Evolutionary conservation across 2,113 vertebrate species (phyloP).

Genomic region (Callospermophilus lateralis): DNA sequence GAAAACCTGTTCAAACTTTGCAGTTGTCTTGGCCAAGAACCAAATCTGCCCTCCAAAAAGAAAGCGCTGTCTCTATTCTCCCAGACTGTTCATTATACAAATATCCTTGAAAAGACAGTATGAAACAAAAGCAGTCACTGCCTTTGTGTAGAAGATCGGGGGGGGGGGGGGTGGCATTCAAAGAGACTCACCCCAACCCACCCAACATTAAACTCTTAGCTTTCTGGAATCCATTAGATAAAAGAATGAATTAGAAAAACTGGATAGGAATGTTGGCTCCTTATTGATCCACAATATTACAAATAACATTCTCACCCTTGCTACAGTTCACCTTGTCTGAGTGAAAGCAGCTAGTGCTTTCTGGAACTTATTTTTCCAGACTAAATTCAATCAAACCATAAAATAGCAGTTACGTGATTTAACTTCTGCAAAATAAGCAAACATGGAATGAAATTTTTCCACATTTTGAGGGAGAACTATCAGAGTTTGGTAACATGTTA

Average conservation of each 20-base stretch:
- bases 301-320: not conserved
- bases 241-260: not conserved
- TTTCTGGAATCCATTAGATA: not conserved
- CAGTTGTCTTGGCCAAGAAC: not conserved
- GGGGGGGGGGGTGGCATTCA: not conserved
- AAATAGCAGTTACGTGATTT: not conserved
- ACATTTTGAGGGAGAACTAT: not conserved
- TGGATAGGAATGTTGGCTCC: not conserved
- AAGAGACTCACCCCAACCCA: not conserved
- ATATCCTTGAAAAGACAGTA: not conserved
- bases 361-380: slow-evolving; percentile 8
- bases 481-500: not conserved
- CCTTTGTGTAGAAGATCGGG: not conserved
- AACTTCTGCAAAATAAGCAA: slow-evolving; percentile 60
- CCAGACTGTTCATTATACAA: not conserved
- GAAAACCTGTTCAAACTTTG: not conserved
- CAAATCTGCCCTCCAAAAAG: not conserved
- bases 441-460: not conserved
- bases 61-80: not conserved
- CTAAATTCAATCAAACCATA: not conserved
- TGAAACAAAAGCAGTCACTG: not conserved
- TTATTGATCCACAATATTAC: not conserved
- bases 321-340: not conserved
- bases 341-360: not conserved
- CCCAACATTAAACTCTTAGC: not conserved